These are phyloP conservation scores for Varanus salvator DNA, from an alignment of 2,113 vertebrate species.

Conservation along the genomic window DNA sequence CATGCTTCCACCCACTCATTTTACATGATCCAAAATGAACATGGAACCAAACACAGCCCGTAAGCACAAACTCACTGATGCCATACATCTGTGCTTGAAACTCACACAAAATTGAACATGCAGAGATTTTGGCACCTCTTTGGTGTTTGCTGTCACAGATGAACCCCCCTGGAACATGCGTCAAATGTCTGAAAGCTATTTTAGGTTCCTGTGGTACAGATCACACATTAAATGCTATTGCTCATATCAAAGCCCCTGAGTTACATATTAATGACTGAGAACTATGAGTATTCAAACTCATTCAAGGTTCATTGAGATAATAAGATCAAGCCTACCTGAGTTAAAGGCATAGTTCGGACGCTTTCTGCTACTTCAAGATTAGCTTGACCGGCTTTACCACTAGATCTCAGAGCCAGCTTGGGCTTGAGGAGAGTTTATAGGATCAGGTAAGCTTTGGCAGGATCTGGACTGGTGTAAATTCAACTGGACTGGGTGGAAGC, in stretches of 20 bases:
- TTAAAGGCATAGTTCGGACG: background rate
- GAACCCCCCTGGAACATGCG: background rate
- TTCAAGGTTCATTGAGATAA: background rate
- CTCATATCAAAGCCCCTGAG: background rate
- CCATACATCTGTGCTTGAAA: background rate
- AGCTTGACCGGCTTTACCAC: background rate
- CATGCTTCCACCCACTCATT: background rate
- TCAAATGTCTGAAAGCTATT: constrained; percentile 15
- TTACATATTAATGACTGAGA: constrained; percentile 14
- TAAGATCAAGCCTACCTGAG: background rate
- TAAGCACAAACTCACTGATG: background rate
- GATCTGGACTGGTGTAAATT: background rate
- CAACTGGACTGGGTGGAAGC: background rate
- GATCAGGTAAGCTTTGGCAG: background rate
- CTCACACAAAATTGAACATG: background rate
- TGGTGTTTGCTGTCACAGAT: background rate
- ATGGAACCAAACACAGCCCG: background rate
- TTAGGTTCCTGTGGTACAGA: background rate
- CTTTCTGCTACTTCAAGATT: background rate
- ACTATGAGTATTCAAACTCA: constrained; percentile 18
- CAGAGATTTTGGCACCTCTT: background rate
- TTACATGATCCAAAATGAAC: background rate
- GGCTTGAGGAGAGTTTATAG: background rate
- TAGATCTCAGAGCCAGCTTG: background rate
- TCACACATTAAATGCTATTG: background rate